Conservation (phyloP, 1,140 invertebrate genomes). For the Monomorium pharaonis region DNA sequence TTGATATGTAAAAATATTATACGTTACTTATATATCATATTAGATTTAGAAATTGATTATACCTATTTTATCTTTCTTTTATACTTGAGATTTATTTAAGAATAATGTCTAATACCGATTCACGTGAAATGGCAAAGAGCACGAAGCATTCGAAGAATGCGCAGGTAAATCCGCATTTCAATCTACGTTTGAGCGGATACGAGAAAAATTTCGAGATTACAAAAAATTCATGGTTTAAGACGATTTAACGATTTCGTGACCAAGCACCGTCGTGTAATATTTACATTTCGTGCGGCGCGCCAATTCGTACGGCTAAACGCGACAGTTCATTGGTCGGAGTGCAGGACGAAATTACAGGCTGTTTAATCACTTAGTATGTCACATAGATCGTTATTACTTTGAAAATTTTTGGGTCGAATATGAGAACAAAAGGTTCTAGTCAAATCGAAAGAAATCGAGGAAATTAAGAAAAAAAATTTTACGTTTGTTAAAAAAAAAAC, state of each 20-base stretch:
- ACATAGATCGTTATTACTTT: conserved; percentile 11
- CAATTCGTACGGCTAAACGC: conserved; percentile 5
- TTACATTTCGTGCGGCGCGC: conserved; percentile 2
- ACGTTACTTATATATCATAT: not conserved
- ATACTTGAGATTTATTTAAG: not conserved
- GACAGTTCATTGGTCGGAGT: conserved; percentile 9
- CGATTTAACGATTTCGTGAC: conserved; percentile 24
- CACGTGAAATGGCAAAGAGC: conserved; percentile 4
- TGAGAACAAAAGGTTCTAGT: not conserved
- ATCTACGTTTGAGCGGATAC: not conserved
- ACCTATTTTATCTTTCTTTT: not conserved
- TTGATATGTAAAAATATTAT: not conserved
- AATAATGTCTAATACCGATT: not conserved
- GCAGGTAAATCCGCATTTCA: not conserved
- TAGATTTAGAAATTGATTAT: not conserved
- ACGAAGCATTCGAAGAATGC: not conserved
- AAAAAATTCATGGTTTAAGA: conserved; percentile 15
- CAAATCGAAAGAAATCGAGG: not conserved
- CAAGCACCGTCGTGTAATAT: not conserved
- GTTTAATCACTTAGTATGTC: conserved; percentile 13
- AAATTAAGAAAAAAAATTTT: not conserved
- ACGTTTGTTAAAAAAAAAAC: too few relatives aligned
- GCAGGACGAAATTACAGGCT: conserved; percentile 5
- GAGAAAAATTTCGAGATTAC: not conserved
- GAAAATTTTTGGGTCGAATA: conserved; percentile 1